Base-by-base conservation (phyloP, 2,888 invertebrate species). In the Gymnoscelis rufifasciata region DNA sequence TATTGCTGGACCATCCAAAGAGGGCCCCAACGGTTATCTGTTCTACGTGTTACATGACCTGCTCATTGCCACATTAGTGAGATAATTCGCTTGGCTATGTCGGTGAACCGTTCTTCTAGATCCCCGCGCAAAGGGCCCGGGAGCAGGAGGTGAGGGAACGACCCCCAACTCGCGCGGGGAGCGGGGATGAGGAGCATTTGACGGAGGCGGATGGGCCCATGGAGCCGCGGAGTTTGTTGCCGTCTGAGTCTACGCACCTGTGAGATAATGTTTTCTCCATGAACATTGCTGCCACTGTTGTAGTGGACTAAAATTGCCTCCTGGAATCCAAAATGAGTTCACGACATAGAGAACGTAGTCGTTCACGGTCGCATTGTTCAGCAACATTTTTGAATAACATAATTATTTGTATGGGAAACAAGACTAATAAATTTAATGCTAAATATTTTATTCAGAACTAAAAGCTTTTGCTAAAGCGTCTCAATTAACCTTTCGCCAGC, bases 51-150 rank as follows among this genome's bases (percentile, higher is more conserved):
- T n/a, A n/a, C n/a, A n/a, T n/a, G n/a, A n/a, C n/a, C n/a, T n/a
- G n/a, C n/a, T n/a, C n/a, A n/a, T n/a, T n/a, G n/a, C n/a, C n/a
- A n/a, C n/a, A n/a, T n/a, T n/a, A n/a, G n/a, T n/a, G n/a, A n/a
- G n/a, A n/a, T n/a, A n/a, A n/a, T n/a, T n/a, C n/a, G n/a, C n/a
- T n/a, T n/a, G n/a, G n/a, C n/a, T n/a, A n/a, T n/a, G n/a, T n/a
- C n/a, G n/a, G n/a, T n/a, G n/a, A n/a, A n/a, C 96, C 96, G 61
- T 95, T 95, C 71, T 95, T 94, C 63, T 96, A 96, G 35, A 95
- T 91, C 2, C 93, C 93, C 0, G 95, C 94, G 66, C 96, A 96
- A 38, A 95, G 92, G 3, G 93, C 90, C 4, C 90, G 88, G 28
- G 93, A 91, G 59, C 95, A 95, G 7, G 79, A 61, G 8, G 74